These are phyloP conservation scores for Drosophila funebris DNA, from an alignment of 1,140 invertebrate genomes.

Conservation along the genomic window DNA sequence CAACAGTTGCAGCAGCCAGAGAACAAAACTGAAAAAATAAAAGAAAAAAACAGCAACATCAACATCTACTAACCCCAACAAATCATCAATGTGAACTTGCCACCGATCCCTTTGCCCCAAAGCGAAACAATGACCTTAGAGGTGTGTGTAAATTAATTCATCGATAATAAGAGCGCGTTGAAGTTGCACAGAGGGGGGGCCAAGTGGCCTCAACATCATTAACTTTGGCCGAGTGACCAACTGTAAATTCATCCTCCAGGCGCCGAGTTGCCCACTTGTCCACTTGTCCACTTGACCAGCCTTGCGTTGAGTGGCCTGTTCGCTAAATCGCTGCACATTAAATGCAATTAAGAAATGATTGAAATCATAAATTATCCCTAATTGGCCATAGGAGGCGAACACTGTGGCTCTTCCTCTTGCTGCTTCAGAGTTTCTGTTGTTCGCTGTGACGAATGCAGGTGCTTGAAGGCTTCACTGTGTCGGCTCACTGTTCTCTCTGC, in stretches of 20 bases:
- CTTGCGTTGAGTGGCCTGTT: conserved; percentile 31
- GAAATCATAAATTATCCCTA: conserved; percentile 81
- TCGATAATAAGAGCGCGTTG: conserved; percentile 50
- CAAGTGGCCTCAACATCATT: conserved; percentile 48
- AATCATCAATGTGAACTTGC: neutral
- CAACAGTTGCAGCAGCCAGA: neutral
- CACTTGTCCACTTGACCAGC: conserved; percentile 10
- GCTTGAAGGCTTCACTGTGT: neutral
- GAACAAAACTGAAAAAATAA: no score
- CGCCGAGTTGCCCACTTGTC: neutral
- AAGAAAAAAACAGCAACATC: neutral
- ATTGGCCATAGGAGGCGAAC: conserved; percentile 68
- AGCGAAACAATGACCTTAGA: conserved; percentile 49
- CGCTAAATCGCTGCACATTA: conserved; percentile 77
- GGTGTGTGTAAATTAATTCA: conserved; percentile 71
- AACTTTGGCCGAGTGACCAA: conserved; percentile 76
- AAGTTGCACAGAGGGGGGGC: neutral
- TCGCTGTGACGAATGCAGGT: neutral
- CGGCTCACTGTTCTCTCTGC: conserved; percentile 19
- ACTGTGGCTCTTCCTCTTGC: neutral
- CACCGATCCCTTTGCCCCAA: neutral
- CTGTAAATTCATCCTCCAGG: conserved; percentile 8
- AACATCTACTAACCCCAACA: conserved; percentile 3
- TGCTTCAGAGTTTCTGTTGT: neutral
- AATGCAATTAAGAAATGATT: conserved; percentile 82